These are phyloP conservation scores for Nebria salina DNA, from an alignment of 2,888 invertebrate species.

Conservation along the genomic window DNA sequence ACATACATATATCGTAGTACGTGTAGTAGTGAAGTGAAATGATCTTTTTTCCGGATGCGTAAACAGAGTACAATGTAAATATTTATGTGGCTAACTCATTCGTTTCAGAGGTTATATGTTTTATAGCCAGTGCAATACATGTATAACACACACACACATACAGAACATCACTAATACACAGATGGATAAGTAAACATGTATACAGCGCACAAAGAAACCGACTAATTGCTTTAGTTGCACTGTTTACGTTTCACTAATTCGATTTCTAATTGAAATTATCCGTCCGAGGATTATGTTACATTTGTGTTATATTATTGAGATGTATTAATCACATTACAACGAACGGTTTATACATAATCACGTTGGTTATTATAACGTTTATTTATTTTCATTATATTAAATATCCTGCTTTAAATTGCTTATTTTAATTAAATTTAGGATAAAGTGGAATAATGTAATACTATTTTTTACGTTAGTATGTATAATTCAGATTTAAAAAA, in stretches of 20 bases:
- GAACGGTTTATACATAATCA: not conserved
- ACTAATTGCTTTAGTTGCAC: constrained; percentile 40
- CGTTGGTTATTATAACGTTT: not conserved
- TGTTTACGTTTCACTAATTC: constrained; percentile 43
- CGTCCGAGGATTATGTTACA: constrained; percentile 36
- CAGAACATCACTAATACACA: not conserved
- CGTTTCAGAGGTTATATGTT: constrained; percentile 33
- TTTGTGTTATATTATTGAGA: constrained; percentile 12
- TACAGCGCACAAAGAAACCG: constrained; percentile 43
- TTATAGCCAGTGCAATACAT: constrained; percentile 11
- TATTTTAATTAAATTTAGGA: too few species aligned
- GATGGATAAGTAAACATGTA: constrained; percentile 11
- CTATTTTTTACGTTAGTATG: too few species aligned
- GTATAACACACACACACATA: constrained; percentile 2
- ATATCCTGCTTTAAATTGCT: too few species aligned
- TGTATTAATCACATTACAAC: constrained; percentile 33
- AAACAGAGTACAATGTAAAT: constrained; percentile 42
- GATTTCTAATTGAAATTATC: constrained; percentile 44
- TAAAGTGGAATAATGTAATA: too few species aligned
- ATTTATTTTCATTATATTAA: not conserved
- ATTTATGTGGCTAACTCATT: constrained; percentile 45
- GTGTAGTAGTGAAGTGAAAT: constrained; percentile 18
- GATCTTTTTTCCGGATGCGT: constrained; percentile 43
- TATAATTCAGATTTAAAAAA: not conserved
- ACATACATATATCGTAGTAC: not conserved